These are phyloP conservation scores for Drosophila mauritiana DNA, from an alignment of 1,140 invertebrate genomes.

Conservation along the genomic window DNA sequence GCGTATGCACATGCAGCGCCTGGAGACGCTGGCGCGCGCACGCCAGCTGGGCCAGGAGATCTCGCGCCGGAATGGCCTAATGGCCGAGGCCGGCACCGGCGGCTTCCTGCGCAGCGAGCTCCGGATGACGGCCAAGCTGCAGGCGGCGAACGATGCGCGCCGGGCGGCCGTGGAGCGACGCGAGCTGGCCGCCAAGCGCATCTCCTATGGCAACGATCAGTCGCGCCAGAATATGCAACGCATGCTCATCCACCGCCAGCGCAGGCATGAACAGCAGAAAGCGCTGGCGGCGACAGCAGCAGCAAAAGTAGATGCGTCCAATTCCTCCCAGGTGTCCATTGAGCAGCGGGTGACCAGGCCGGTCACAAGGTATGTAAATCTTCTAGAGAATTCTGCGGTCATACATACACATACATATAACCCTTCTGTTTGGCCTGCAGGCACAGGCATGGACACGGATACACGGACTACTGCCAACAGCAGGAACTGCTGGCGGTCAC, in stretches of 20 bases:
- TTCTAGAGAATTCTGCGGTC: no score
- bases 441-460: no score
- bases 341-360: neutral
- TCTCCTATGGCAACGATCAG: conserved; percentile 70
- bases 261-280: neutral
- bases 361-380: no score
- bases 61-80: conserved; percentile 61
- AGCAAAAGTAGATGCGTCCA: no score
- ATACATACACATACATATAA: no score
- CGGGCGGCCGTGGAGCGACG: conserved; percentile 54
- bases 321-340: neutral
- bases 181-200: conserved; percentile 63
- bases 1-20: conserved; percentile 40
- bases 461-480: no score
- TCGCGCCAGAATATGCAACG: conserved; percentile 69
- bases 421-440: no score
- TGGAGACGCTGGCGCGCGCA: conserved; percentile 52
- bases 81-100: conserved; percentile 32
- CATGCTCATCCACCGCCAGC: conserved; percentile 11
- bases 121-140: conserved; percentile 49
- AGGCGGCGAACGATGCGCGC: conserved; percentile 37
- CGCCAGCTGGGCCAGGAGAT: conserved; percentile 67
- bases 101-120: conserved; percentile 40
- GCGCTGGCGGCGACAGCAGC: no score
- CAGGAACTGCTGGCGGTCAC: no score